phyloP scores from a whole-genome alignment of 1,140 invertebrate species.

The Bombus confusus region DNA sequence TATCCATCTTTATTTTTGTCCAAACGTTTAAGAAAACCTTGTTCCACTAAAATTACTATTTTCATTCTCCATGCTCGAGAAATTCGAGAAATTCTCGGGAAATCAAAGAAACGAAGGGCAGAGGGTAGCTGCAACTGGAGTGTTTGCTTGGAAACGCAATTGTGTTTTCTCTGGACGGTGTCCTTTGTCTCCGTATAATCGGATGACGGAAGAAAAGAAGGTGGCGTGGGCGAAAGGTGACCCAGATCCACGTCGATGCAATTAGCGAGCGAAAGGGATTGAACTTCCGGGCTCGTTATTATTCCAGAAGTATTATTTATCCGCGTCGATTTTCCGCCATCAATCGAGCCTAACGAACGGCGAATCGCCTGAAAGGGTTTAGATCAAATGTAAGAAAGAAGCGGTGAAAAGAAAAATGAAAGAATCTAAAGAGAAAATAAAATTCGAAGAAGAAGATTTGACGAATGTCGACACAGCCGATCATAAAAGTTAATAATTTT shows the following conservation, averaged over 20 bases:
- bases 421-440: too few species aligned
- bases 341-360: background rate
- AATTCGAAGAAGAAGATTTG: too few species aligned
- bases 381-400: background rate
- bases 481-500: too few species aligned
- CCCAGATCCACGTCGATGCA: conserved; percentile 13
- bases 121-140: background rate
- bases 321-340: background rate
- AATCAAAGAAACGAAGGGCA: background rate
- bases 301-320: conserved; percentile 24
- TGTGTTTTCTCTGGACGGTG: conserved; percentile 9
- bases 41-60: background rate
- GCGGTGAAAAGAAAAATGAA: too few species aligned
- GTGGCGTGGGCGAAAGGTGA: conserved; percentile 18
- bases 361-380: background rate
- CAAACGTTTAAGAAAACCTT: background rate
- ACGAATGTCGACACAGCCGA: too few species aligned
- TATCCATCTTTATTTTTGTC: too few species aligned
- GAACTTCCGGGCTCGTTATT: conserved; percentile 11
- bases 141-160: conserved; percentile 4
- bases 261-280: conserved; percentile 23
- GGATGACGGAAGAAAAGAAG: conserved; percentile 13
- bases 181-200: conserved; percentile 17
- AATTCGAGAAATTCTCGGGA: background rate
- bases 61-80: background rate